Percentiles rank a stretch among this genome's conserved stretches.
Conservation (phyloP, 2,888 invertebrate species). For the Troides helena region DNA sequence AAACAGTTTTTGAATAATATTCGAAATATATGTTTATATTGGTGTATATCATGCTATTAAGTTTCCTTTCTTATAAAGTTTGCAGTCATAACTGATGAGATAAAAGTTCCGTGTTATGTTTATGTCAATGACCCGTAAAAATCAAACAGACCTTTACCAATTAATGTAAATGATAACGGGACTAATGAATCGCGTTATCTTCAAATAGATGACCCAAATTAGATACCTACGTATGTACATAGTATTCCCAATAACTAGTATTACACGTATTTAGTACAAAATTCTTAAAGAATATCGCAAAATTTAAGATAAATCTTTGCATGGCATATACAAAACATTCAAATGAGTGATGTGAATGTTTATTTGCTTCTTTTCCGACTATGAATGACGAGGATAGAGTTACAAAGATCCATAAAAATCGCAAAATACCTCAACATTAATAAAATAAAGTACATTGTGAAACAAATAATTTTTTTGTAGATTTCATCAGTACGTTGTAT, state of each 20-base stretch:
- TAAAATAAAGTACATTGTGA: too few species aligned
- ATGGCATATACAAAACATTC: too few species aligned
- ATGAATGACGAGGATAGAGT: too few species aligned
- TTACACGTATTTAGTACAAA: constrained; percentile 26
- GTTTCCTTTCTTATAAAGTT: not conserved
- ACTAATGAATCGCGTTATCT: constrained; percentile 5
- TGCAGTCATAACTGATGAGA: not conserved
- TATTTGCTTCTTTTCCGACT: too few species aligned
- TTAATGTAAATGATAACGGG: constrained; percentile 13
- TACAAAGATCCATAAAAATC: too few species aligned
- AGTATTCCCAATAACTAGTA: not conserved
- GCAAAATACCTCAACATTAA: too few species aligned
- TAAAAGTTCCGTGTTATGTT: constrained; percentile 19
- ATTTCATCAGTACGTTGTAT: too few species aligned
- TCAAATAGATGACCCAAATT: constrained; percentile 14
- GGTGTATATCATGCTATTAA: too few species aligned
- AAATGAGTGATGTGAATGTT: too few species aligned
- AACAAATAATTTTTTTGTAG: too few species aligned
- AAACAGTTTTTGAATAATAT: too few species aligned
- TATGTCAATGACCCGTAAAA: constrained; percentile 18
- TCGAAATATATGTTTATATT: too few species aligned
- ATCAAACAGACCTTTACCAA: constrained; percentile 12
- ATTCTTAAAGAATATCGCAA: constrained; percentile 28
- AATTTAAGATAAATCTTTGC: not conserved
- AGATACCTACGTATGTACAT: constrained; percentile 7